Percentiles rank a stretch among this genome's conserved stretches.
Conservation (phyloP, 2,113 vertebrate species). For the Sclerurus mexicanus region DNA sequence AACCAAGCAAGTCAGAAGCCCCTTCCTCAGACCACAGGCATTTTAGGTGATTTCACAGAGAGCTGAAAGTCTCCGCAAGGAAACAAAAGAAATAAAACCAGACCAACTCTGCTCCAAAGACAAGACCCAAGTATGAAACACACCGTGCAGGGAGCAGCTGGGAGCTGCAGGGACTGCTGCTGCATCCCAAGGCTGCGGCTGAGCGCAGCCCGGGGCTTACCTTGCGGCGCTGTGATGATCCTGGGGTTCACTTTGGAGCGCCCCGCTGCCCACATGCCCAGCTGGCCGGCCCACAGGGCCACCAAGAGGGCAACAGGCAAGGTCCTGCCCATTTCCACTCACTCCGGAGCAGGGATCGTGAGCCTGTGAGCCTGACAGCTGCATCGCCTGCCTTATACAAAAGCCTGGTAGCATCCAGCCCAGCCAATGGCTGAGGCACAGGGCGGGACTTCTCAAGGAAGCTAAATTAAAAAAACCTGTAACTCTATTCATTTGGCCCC, state of each 20-base stretch:
- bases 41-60: background rate
- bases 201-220: background rate
- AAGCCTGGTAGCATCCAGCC: fast-evolving
- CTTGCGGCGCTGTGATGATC: slow-evolving; percentile 19
- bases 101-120: background rate
- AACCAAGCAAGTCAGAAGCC: background rate
- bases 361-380: background rate
- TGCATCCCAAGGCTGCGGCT: background rate
- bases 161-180: background rate
- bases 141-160: background rate
- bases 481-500: background rate
- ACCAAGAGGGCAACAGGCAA: background rate
- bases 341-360: background rate
- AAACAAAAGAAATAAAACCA: background rate
- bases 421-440: background rate
- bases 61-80: background rate
- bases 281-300: slow-evolving; percentile 1
- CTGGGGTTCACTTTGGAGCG: slow-evolving; percentile 44
- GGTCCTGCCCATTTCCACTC: background rate
- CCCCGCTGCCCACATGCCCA: background rate
- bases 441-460: background rate
- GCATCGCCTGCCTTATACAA: background rate
- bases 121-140: background rate
- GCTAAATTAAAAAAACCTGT: background rate
- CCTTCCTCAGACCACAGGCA: background rate